Conservation (phyloP, 2,888 invertebrate species). For the Pollenia amentaria region DNA sequence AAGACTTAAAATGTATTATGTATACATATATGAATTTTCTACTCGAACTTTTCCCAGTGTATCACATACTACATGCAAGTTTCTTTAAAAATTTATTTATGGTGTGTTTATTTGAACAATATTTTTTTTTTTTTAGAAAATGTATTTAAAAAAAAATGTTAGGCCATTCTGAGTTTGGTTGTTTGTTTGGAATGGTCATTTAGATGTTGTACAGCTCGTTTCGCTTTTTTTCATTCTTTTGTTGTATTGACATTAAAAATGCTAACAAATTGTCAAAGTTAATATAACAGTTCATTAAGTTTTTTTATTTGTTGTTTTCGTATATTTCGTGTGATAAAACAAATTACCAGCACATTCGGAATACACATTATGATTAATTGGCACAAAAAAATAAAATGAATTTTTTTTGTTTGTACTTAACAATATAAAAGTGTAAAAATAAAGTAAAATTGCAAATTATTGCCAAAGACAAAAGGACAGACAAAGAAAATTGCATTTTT, state of each 20-base stretch:
- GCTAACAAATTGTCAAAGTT: constrained; percentile 22
- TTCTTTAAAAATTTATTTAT: constrained; percentile 19
- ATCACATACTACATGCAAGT: not conserved
- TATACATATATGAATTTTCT: too few species aligned
- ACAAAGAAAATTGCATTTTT: not conserved
- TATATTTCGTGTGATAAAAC: constrained; percentile 22
- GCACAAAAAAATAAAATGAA: not conserved
- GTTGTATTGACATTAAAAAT: constrained; percentile 32
- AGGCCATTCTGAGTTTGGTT: constrained; percentile 14
- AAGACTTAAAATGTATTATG: too few species aligned
- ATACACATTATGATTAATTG: constrained; percentile 46
- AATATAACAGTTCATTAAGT: constrained; percentile 52
- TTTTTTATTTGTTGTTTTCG: constrained; percentile 13
- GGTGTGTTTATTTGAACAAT: constrained; percentile 16
- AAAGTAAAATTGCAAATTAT: not conserved
- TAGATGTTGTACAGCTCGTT: constrained; percentile 20
- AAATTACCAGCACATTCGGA: constrained; percentile 27
- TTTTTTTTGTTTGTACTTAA: not conserved
- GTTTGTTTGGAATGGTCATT: not conserved
- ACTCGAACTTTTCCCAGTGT: not conserved
- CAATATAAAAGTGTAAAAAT: not conserved
- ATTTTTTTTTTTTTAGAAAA: not conserved
- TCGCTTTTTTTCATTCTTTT: not conserved
- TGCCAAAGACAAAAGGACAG: not conserved
- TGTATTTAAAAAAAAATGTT: not conserved